Base-by-base conservation (phyloP, 2,888 invertebrate genomes). In the Plutella xylostella region DNA sequence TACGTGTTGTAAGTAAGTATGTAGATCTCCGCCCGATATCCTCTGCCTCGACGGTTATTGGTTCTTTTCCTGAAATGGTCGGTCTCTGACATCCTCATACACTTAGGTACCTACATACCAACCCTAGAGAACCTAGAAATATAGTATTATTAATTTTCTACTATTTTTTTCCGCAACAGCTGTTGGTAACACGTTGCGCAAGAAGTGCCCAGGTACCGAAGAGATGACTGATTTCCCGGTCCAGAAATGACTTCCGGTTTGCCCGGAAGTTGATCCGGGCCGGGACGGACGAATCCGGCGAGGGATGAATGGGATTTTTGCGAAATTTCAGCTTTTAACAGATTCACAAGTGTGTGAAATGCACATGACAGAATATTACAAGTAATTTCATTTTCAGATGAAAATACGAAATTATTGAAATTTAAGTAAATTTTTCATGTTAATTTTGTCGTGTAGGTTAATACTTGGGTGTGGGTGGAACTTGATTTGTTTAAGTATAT, bases 211-310 rank as follows among this genome's bases (percentile, higher is more conserved):
- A 60, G 59, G 59, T 57, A 52, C 61, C 62, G 60, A 67, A 75
- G 77, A 79, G 79, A 83, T 82, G 82, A 82, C 58, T 63, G 73
- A 77, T 78, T 77, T 82, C 82, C 82, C 82, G 82, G 78, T 61
- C 50, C 59, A 68, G 65, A 70, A 79, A 82, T 80, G 69, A 80
- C 74, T 65, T 82, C 82, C 82, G 80, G 73, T 56, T 55, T 55
- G 61, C 48, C 67, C 78, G 79, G 79, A 82, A 72, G 79, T 77
- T 71, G 71, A 69, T 71, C 66, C 63, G 60, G 49, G 7, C 22
- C 65, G 55, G 61, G 61, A 55, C 53, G 51, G 49, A 34, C 34
- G 31, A 31, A 21, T 17, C n/a, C n/a, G n/a, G 39, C 17, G 21
- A 31, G 14, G n/a, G n/a, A n/a, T 33, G 6, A 11, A 21, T 19